These are phyloP conservation scores for Danionella cerebrum DNA, from an alignment of 2,113 vertebrate genomes.

Conservation along the genomic window DNA sequence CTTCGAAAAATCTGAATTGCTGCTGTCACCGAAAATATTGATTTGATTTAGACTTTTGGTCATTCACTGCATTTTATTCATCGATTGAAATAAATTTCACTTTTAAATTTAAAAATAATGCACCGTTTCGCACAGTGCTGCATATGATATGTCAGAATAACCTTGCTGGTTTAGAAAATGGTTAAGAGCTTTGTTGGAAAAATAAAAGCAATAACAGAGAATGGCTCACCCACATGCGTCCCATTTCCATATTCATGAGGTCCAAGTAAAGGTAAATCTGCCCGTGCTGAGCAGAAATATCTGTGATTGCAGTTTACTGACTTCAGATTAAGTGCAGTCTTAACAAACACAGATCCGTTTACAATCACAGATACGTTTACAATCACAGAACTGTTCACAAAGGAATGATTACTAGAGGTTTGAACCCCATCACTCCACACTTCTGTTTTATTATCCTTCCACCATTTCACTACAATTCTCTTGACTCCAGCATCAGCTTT, in stretches of 20 bases:
- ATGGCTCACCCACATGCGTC: slow-evolving; percentile 19
- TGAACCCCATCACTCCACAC: rapidly evolving
- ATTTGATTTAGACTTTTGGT: no score
- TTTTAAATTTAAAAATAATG: no score
- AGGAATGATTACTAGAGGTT: neutral
- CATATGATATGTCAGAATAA: no score
- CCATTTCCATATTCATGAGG: neutral
- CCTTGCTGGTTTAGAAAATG: no score
- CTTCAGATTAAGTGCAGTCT: neutral
- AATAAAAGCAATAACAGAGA: neutral
- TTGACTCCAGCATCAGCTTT: rapidly evolving
- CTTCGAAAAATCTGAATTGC: no score
- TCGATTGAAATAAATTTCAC: no score
- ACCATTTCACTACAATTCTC: neutral
- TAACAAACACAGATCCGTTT: neutral
- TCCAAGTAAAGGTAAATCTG: rapidly evolving
- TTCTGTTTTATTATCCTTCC: neutral
- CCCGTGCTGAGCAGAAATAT: slow-evolving; percentile 3
- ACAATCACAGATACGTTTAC: no score
- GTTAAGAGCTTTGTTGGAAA: no score
- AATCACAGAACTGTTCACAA: neutral
- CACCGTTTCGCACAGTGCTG: no score
- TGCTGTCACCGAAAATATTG: no score
- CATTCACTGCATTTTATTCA: no score
- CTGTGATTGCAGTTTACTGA: neutral